A percentile compares a stretch with the other conserved stretches of the same genome.
phyloP scores from a whole-genome alignment of 2,888 invertebrate genomes.

The Orthonychiurus folsomi region DNA sequence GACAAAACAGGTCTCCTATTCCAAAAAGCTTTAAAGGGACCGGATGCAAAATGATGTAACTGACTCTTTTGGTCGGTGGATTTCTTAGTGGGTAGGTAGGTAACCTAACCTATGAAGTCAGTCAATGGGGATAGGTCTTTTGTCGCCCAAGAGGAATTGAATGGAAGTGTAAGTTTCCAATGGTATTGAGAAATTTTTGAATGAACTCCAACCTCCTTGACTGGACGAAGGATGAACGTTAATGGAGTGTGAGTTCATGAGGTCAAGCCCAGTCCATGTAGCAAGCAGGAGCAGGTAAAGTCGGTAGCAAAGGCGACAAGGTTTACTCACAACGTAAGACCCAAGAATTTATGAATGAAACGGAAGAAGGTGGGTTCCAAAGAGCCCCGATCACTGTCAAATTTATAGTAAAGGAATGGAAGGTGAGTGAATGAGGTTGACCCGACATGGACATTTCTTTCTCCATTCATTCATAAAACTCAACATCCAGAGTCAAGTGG shows the following conservation, averaged over 20 bases:
- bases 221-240: background rate
- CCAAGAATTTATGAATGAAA: conserved; percentile 32
- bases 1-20: too few species aligned
- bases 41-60: too few species aligned
- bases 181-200: background rate
- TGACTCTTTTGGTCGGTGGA: too few species aligned
- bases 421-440: background rate
- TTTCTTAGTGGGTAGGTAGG: too few species aligned
- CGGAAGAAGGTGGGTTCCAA: conserved; percentile 34
- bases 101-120: too few species aligned
- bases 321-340: background rate
- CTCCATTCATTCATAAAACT: conserved; percentile 3
- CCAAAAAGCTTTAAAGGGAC: too few species aligned
- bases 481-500: too few species aligned
- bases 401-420: background rate
- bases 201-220: background rate
- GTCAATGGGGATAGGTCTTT: too few species aligned
- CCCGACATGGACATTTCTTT: background rate
- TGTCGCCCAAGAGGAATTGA: too few species aligned
- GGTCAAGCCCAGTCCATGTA: background rate
- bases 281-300: too few species aligned
- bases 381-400: background rate
- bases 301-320: background rate
- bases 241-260: background rate
- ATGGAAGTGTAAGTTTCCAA: too few species aligned